Evolutionary conservation across 2,113 vertebrate species (phyloP).

Genomic region (Etheostoma cragini): DNA sequence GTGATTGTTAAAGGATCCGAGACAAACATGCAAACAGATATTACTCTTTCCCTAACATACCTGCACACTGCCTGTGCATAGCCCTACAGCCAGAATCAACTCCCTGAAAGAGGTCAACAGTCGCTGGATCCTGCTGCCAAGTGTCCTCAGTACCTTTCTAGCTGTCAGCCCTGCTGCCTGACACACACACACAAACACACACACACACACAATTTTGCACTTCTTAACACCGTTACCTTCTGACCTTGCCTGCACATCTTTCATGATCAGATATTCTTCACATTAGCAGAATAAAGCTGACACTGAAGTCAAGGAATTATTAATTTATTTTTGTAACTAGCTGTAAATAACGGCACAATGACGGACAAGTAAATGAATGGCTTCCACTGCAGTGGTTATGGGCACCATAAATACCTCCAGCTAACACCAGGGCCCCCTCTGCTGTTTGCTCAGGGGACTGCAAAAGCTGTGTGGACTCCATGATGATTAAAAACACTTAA

Average conservation of each 20-base stretch:
- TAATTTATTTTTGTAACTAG: neutral
- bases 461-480: neutral
- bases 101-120: slow-evolving; percentile 60
- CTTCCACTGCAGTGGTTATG: slow-evolving; percentile 33
- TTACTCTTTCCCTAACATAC: slow-evolving; percentile 55
- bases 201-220: no score
- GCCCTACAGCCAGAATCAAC: slow-evolving; percentile 72
- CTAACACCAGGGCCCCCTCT: slow-evolving; percentile 53
- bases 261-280: neutral
- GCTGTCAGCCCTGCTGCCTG: slow-evolving; percentile 72
- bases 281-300: slow-evolving; percentile 18
- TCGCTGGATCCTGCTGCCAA: slow-evolving; percentile 67
- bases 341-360: slow-evolving; percentile 15
- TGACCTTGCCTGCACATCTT: slow-evolving; percentile 2
- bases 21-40: slow-evolving; percentile 15
- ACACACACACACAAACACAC: slow-evolving; percentile 44
- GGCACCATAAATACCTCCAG: neutral
- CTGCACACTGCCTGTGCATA: slow-evolving; percentile 71
- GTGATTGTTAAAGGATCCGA: slow-evolving; percentile 13
- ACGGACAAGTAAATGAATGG: neutral
- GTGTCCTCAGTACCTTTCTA: slow-evolving; percentile 70
- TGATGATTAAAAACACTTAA: neutral
- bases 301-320: neutral
- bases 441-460: slow-evolving; percentile 19
- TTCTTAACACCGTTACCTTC: slow-evolving; percentile 26